A percentile compares a stretch with the other conserved stretches of the same genome.
These are phyloP conservation scores for Ommatoiulus sabulosus DNA, from an alignment of 2,888 invertebrate genomes.

Conservation along the genomic window DNA sequence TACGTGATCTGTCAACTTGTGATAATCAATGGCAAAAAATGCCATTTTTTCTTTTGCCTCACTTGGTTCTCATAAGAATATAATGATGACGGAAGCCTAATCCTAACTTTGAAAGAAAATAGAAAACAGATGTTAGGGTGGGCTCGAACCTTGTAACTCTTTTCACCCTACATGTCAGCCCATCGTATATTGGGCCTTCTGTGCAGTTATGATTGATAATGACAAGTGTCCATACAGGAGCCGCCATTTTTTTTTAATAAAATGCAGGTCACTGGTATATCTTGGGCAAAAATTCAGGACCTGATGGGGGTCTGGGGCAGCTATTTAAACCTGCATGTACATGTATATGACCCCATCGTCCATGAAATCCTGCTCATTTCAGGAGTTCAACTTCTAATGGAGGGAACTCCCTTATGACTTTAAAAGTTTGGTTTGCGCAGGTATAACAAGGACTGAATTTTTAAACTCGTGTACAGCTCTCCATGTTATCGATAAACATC, in stretches of 20 bases:
- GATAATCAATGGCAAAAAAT: not conserved
- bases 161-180: constrained; percentile 9
- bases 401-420: no score
- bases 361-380: no score
- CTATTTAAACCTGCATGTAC: not conserved
- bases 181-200: constrained; percentile 45
- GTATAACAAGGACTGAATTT: no score
- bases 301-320: not conserved
- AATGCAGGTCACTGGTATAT: constrained; percentile 5
- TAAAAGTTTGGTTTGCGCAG: no score
- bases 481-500: no score
- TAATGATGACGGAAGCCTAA: constrained; percentile 48
- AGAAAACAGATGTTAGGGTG: constrained; percentile 54
- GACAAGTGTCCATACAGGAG: constrained; percentile 48
- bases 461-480: no score
- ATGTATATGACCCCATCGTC: no score
- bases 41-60: constrained; percentile 1
- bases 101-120: constrained; percentile 45
- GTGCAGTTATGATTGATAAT: constrained; percentile 51
- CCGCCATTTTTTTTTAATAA: not conserved
- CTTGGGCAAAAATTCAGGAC: not conserved
- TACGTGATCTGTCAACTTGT: constrained; percentile 47
- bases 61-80: constrained; percentile 41
- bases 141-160: constrained; percentile 52
- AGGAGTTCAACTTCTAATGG: no score